These are phyloP conservation scores for Agriopis leucophaearia DNA, from an alignment of 2,888 invertebrate species.

Conservation along the genomic window DNA sequence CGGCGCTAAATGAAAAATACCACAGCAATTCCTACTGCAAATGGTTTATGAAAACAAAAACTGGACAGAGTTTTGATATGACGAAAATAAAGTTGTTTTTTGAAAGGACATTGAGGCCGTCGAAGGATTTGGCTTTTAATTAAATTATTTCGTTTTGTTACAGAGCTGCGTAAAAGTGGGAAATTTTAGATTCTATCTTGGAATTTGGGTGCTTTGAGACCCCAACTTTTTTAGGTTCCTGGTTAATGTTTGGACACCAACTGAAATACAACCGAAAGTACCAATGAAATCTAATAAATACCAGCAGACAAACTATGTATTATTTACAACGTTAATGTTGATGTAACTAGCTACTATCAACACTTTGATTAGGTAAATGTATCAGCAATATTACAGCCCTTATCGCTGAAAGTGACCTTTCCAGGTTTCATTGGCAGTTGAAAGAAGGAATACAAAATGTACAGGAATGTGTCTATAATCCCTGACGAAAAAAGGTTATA, in stretches of 20 bases:
- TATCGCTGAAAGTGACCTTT: too few relatives aligned
- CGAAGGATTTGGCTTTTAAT: conserved; percentile 45
- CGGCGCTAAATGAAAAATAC: conserved; percentile 52
- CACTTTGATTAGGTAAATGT: too few relatives aligned
- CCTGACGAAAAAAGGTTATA: too few relatives aligned
- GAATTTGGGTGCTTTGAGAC: conserved; percentile 19
- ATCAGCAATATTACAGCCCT: too few relatives aligned
- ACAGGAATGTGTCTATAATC: too few relatives aligned
- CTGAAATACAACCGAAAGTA: not conserved
- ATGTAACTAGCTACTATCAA: too few relatives aligned
- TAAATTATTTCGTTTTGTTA: conserved; percentile 45
- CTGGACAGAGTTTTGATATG: conserved; percentile 44
- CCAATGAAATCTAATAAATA: not conserved
- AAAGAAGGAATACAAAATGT: too few relatives aligned
- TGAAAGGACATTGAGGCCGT: conserved; percentile 40
- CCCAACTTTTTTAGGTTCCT: conserved; percentile 24
- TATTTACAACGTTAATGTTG: too few relatives aligned
- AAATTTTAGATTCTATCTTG: conserved; percentile 32
- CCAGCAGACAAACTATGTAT: too few relatives aligned
- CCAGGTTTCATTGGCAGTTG: too few relatives aligned
- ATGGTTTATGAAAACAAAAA: conserved; percentile 51
- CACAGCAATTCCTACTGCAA: conserved; percentile 38
- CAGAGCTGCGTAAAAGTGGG: conserved; percentile 20
- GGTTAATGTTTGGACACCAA: conserved; percentile 10
- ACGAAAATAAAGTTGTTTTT: conserved; percentile 44